Evolutionary conservation across 2,888 invertebrate genomes (phyloP).

Genomic region (Philereme transversata): DNA sequence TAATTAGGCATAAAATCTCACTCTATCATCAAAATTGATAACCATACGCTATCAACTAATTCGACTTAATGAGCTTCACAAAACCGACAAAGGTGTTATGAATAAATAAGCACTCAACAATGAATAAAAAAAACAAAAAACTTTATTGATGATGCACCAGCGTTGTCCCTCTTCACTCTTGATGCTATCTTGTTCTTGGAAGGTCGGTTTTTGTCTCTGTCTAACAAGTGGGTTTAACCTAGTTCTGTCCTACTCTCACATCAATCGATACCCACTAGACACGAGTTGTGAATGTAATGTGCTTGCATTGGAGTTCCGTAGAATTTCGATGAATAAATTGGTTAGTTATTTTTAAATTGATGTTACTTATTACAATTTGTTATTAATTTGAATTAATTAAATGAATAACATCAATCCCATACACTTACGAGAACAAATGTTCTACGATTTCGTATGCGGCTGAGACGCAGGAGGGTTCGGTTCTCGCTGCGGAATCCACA

Average conservation of each 20-base stretch:
- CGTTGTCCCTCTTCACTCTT: conserved; percentile 68
- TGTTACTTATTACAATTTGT: neutral
- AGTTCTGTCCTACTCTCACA: conserved; percentile 54
- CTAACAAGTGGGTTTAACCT: conserved; percentile 19
- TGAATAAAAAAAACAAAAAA: conserved; percentile 48
- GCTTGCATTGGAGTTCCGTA: conserved; percentile 37
- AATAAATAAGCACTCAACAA: conserved; percentile 75
- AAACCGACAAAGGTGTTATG: conserved; percentile 81
- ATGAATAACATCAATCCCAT: too few species aligned
- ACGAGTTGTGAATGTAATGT: conserved; percentile 62
- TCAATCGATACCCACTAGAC: conserved; percentile 74
- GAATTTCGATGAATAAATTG: conserved; percentile 12
- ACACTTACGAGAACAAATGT: too few species aligned
- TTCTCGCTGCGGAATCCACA: too few species aligned
- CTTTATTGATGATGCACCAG: conserved; percentile 73
- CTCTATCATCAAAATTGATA: conserved; percentile 42
- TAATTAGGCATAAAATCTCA: conserved; percentile 22
- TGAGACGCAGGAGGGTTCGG: too few species aligned
- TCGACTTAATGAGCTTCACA: conserved; percentile 68
- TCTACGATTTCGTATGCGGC: too few species aligned
- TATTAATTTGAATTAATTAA: too few species aligned
- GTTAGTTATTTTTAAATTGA: neutral
- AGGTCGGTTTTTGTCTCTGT: conserved; percentile 57
- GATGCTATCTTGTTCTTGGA: conserved; percentile 81
- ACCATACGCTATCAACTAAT: conserved; percentile 54